phyloP scores from a whole-genome alignment of 1,140 invertebrate genomes.

The Drosophila sp. region DNA sequence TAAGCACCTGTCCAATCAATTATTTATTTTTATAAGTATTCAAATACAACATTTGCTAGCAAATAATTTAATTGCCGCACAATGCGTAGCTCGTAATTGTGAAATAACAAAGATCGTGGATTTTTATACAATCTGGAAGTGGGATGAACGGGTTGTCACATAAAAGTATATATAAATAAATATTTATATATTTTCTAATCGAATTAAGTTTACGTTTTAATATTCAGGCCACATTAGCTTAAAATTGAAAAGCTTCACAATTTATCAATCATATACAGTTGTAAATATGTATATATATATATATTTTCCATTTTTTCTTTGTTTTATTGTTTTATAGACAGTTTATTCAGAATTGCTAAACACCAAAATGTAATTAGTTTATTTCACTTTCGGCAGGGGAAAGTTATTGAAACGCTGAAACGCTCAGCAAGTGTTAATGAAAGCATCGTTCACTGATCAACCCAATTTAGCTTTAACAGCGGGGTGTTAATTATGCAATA shows the following conservation, averaged over 20 bases:
- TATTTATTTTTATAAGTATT: constrained; percentile 2
- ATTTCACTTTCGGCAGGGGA: not conserved
- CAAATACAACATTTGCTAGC: not conserved
- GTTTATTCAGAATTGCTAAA: not conserved
- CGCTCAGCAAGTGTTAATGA: constrained; percentile 28
- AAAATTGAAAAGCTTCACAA: too few species aligned
- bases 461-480: constrained; percentile 36
- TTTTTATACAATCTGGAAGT: too few species aligned
- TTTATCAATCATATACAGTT: too few species aligned
- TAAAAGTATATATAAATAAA: not conserved
- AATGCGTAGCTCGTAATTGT: too few species aligned
- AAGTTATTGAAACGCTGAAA: constrained; percentile 18
- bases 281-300: too few species aligned
- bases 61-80: constrained; percentile 14
- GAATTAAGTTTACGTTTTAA: not conserved
- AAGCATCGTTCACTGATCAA: constrained; percentile 7
- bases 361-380: not conserved
- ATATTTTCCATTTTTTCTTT: too few species aligned
- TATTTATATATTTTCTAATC: not conserved
- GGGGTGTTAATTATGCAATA: constrained; percentile 38
- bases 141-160: too few species aligned
- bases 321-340: too few species aligned
- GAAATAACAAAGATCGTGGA: too few species aligned
- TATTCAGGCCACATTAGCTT: too few species aligned
- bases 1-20: constrained; percentile 7